Conservation (phyloP, 2,113 vertebrate genomes). For the Dipodomys merriami region DNA sequence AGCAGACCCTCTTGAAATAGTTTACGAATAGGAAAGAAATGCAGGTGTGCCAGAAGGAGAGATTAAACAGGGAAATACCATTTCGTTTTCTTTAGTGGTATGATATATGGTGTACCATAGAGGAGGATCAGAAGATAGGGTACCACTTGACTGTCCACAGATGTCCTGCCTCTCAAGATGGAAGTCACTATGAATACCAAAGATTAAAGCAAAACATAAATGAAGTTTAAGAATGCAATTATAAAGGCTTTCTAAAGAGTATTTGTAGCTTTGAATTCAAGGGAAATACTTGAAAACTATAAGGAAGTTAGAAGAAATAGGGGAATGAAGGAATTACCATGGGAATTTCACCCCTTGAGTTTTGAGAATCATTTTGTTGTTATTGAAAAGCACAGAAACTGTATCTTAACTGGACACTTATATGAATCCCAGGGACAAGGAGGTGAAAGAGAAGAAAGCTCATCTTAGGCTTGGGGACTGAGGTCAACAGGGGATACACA, state of each 20-base stretch:
- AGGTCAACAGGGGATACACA: neutral
- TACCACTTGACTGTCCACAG: too few species aligned
- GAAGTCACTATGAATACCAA: neutral
- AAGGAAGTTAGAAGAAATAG: neutral
- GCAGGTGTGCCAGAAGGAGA: neutral
- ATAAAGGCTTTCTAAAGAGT: neutral
- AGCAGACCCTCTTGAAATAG: neutral
- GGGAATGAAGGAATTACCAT: neutral
- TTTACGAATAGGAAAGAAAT: neutral
- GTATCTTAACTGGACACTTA: neutral
- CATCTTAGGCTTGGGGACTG: too few species aligned
- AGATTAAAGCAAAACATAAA: neutral
- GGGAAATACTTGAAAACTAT: constrained; percentile 8
- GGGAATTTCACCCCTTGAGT: neutral
- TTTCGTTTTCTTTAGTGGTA: neutral
- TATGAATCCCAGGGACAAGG: neutral
- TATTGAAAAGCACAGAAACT: neutral
- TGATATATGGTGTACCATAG: too few species aligned
- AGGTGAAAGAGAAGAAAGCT: neutral
- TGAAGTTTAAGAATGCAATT: constrained; percentile 14
- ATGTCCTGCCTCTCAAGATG: neutral
- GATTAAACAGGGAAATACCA: neutral
- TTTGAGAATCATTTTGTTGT: neutral
- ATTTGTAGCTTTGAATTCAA: constrained; percentile 23
- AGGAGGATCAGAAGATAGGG: neutral